Percentiles rank a stretch among this genome's conserved stretches.
Evolutionary conservation across 2,797 vertebrate genomes (phyloP).

Genomic region (Sibirionetta formosa): DNA sequence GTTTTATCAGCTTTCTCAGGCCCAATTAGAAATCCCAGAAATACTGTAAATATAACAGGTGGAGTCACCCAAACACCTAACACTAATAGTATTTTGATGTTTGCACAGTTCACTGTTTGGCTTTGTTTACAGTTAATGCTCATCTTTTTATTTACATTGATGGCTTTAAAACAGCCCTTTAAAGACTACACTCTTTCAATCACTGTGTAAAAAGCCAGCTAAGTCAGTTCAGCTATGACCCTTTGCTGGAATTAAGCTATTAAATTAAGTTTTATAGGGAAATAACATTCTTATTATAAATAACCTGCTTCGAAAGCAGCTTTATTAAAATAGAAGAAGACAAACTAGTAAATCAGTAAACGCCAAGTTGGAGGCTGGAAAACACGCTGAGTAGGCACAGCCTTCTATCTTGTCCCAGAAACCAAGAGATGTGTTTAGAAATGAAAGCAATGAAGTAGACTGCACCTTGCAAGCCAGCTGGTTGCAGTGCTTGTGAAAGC

Average conservation of each 20-base stretch:
- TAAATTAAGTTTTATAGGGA: not conserved
- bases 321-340: not conserved
- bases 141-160: not conserved
- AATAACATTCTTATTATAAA: slow-evolving; percentile 49
- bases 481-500: not conserved
- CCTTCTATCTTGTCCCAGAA: not conserved
- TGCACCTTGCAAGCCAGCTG: not conserved
- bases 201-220: not conserved
- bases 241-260: not conserved
- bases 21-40: not conserved
- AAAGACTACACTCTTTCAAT: not conserved
- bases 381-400: not conserved
- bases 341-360: not conserved
- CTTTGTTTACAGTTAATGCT: not conserved
- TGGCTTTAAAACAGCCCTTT: not conserved
- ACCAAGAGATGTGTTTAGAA: not conserved
- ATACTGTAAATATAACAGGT: not conserved
- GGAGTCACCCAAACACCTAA: not conserved
- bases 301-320: not conserved
- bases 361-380: not conserved
- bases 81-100: not conserved
- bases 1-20: not conserved
- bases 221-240: not conserved
- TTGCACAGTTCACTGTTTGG: not conserved
- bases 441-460: not conserved